These are phyloP conservation scores for Hippocampus zosterae DNA, from an alignment of 2,113 vertebrate genomes.

Conservation along the genomic window DNA sequence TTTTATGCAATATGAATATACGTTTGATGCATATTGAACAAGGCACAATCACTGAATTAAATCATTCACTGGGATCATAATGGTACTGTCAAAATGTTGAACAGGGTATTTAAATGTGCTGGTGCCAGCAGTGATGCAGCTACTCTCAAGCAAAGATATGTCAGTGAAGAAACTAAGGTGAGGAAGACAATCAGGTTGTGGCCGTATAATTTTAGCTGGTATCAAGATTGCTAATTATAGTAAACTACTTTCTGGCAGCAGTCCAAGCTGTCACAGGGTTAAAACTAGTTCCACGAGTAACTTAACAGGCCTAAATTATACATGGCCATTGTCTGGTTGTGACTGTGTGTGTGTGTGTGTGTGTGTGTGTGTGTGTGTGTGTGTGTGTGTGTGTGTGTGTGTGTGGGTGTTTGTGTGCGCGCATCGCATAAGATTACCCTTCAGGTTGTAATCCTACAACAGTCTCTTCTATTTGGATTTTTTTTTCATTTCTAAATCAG, in stretches of 20 bases:
- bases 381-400: not conserved
- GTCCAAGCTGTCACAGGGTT: not conserved
- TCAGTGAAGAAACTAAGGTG: not conserved
- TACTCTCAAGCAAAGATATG: not conserved
- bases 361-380: too few relatives aligned
- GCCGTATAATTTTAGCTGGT: not conserved
- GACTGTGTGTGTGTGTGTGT: not conserved
- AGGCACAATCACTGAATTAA: not conserved
- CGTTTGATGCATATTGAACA: not conserved
- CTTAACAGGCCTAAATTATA: not conserved
- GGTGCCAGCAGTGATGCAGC: not conserved
- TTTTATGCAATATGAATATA: not conserved
- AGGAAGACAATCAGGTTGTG: conserved; percentile 1
- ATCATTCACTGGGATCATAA: not conserved
- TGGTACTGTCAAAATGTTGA: not conserved
- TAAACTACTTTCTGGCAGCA: not conserved
- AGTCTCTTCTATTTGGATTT: not conserved
- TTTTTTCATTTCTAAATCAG: too few relatives aligned
- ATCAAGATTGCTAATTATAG: not conserved
- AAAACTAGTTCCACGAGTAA: not conserved
- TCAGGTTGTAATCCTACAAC: not conserved
- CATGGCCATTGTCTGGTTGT: not conserved
- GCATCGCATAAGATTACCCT: not conserved
- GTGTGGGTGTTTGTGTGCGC: not conserved
- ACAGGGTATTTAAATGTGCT: not conserved